Evolutionary conservation across 2,113 vertebrate genomes (phyloP).

Genomic region (Oriolus oriolus): DNA sequence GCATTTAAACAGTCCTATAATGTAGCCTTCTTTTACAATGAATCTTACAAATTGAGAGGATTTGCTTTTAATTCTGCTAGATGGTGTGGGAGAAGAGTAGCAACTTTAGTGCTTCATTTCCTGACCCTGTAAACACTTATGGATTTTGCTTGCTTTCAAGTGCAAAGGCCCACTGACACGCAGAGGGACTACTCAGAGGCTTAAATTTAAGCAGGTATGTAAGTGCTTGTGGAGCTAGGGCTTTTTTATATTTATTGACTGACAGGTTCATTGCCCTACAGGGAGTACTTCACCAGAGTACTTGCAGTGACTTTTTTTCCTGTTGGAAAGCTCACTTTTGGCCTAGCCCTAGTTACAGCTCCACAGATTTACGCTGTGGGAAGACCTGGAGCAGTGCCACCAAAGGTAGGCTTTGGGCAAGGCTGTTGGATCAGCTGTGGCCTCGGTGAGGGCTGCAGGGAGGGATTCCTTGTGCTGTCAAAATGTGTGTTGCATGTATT

Average conservation of each 20-base stretch:
- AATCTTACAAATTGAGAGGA: background rate
- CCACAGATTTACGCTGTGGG: background rate
- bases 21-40: background rate
- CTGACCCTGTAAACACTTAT: background rate
- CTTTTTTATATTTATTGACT: background rate
- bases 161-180: background rate
- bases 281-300: background rate
- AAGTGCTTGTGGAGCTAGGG: background rate
- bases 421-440: background rate
- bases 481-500: rapidly evolving
- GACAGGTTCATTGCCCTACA: background rate
- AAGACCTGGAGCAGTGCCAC: background rate
- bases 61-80: conserved; percentile 8
- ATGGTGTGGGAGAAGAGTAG: background rate
- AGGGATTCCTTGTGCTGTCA: background rate
- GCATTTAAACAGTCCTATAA: background rate
- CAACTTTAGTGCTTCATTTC: background rate
- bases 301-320: background rate
- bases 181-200: background rate
- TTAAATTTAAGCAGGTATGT: conserved; percentile 21
- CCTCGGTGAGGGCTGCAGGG: background rate
- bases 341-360: background rate
- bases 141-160: background rate
- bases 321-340: background rate
- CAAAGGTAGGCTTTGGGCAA: background rate